A percentile compares a stretch with the other conserved stretches of the same genome.
Conservation (phyloP, 2,888 invertebrate genomes). For the Myathropa florea region DNA sequence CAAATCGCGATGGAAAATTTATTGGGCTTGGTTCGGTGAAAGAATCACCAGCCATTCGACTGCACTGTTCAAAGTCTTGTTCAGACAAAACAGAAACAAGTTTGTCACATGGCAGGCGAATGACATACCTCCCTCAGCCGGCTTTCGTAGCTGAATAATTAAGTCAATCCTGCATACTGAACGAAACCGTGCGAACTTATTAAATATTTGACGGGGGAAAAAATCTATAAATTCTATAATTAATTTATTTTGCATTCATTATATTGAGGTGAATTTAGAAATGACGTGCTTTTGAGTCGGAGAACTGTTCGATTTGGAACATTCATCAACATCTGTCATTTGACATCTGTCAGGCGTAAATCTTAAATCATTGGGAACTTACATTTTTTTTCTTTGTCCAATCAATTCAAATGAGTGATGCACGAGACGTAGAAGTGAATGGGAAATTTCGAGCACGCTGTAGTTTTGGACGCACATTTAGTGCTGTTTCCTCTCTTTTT, state of each 20-base stretch:
- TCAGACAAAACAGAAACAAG: background rate
- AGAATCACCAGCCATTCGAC: background rate
- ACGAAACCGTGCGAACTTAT: background rate
- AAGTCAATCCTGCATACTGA: background rate
- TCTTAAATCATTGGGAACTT: background rate
- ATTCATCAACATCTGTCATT: background rate
- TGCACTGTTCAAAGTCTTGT: background rate
- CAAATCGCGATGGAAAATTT: background rate
- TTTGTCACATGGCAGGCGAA: background rate
- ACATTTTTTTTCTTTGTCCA: background rate
- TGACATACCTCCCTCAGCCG: background rate
- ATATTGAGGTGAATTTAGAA: background rate
- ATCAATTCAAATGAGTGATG: background rate
- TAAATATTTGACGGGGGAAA: background rate
- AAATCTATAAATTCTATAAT: background rate
- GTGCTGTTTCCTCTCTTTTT: too few relatives aligned
- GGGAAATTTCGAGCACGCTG: background rate
- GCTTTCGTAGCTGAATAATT: background rate
- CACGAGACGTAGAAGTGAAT: background rate
- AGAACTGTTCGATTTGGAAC: background rate
- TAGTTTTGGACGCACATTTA: background rate
- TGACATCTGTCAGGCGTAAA: background rate
- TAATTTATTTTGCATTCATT: background rate
- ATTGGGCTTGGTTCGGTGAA: background rate
- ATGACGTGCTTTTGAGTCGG: background rate